phyloP scores from a whole-genome alignment of 2,113 vertebrate genomes.

The Anthoscopus minutus region DNA sequence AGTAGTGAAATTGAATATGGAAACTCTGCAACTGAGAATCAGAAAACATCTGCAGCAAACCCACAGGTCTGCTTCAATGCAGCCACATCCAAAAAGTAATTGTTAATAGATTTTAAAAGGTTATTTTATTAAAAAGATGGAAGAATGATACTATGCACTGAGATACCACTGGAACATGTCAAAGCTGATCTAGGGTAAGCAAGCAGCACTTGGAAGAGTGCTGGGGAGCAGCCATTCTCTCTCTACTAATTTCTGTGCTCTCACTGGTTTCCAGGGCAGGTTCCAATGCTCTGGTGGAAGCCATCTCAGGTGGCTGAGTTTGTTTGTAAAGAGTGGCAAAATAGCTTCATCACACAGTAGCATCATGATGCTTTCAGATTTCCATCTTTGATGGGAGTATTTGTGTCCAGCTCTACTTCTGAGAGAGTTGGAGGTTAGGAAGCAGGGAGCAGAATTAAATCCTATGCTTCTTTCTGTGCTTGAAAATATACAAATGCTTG shows the following conservation, averaged over 20 bases:
- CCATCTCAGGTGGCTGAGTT: not conserved
- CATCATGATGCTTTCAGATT: not conserved
- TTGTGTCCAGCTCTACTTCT: not conserved
- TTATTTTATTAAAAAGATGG: not conserved
- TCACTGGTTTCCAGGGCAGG: not conserved
- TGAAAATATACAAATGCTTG: not conserved
- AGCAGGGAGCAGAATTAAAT: not conserved
- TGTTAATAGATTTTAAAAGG: not conserved
- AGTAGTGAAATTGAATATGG: not conserved
- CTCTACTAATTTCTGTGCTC: not conserved
- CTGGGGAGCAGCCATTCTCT: not conserved
- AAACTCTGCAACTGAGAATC: not conserved
- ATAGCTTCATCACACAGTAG: not conserved
- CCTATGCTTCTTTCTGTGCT: not conserved
- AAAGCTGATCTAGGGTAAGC: not conserved
- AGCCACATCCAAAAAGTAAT: not conserved
- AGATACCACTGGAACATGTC: not conserved
- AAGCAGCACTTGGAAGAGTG: not conserved
- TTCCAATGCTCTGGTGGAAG: not conserved
- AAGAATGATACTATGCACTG: not conserved
- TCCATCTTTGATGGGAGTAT: not conserved
- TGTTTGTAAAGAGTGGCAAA: not conserved
- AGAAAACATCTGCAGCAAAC: not conserved
- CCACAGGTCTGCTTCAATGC: not conserved
- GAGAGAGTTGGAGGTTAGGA: accelerated